Evolutionary conservation across 2,797 vertebrate species (phyloP).

Genomic region (Micropoecilia bifurca): DNA sequence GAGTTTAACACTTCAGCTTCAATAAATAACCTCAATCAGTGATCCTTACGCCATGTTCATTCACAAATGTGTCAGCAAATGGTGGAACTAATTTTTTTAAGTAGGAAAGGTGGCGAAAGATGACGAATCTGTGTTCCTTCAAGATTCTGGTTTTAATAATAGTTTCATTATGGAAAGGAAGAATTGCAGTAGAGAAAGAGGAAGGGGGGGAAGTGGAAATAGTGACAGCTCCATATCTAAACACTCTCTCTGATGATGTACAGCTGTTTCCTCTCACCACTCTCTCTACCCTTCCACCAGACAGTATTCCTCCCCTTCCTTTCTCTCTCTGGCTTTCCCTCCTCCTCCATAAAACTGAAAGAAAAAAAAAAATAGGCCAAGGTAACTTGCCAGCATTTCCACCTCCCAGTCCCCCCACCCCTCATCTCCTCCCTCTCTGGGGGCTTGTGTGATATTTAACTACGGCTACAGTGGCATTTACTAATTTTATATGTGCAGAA

Average conservation of each 20-base stretch:
- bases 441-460: slow-evolving; percentile 88
- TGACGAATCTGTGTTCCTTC: not conserved
- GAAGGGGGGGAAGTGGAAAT: slow-evolving; percentile 10
- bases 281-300: slow-evolving; percentile 48
- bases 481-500: slow-evolving; percentile 91
- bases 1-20: not conserved
- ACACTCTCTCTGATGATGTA: slow-evolving; percentile 50
- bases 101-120: not conserved
- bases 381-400: slow-evolving; percentile 76
- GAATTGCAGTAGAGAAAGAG: slow-evolving; percentile 16
- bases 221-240: slow-evolving; percentile 51
- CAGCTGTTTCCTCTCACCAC: slow-evolving; percentile 55
- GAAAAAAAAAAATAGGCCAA: slow-evolving; percentile 81
- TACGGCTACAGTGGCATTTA: slow-evolving; percentile 90
- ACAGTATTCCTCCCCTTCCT: slow-evolving; percentile 31
- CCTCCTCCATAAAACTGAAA: not conserved
- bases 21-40: not conserved
- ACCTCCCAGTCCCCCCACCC: not conserved
- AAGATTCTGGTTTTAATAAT: not conserved
- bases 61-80: not conserved
- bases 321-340: slow-evolving; percentile 15
- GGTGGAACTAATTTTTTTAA: not conserved
- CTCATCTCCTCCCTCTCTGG: slow-evolving; percentile 50
- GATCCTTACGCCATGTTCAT: not conserved
- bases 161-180: slow-evolving; percentile 35